Evolutionary conservation across 2,888 invertebrate species (phyloP).

Genomic region (Girardia tigrina): DNA sequence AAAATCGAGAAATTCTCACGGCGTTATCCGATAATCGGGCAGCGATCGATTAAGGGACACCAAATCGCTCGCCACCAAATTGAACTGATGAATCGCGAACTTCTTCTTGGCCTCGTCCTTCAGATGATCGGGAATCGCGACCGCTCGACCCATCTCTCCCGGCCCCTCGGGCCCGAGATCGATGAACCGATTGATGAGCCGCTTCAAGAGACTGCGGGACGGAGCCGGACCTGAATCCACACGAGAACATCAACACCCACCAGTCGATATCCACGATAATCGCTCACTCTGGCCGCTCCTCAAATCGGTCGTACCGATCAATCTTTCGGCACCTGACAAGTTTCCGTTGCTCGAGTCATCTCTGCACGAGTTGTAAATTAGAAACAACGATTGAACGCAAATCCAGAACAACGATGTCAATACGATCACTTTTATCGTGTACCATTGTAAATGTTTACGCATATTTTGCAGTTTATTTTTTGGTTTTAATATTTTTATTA

Average conservation of each 20-base stretch:
- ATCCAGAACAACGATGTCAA: conserved; percentile 29
- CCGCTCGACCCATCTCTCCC: conserved; percentile 82
- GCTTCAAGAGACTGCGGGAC: not conserved
- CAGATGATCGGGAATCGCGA: conserved; percentile 70
- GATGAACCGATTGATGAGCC: not conserved
- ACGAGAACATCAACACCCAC: too few relatives aligned
- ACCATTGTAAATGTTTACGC: conserved; percentile 18
- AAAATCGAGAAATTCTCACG: too few relatives aligned
- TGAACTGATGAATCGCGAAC: conserved; percentile 96
- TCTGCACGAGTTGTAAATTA: conserved; percentile 17
- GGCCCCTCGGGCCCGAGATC: conserved; percentile 23
- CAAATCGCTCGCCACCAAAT: conserved; percentile 88
- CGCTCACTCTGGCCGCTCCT: too few relatives aligned
- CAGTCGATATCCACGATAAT: too few relatives aligned
- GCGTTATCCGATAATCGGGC: conserved; percentile 65
- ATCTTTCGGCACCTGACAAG: not conserved
- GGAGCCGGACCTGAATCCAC: not conserved
- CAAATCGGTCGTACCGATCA: too few relatives aligned
- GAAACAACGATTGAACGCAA: conserved; percentile 16
- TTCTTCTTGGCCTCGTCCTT: conserved; percentile 78
- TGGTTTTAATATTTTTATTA: too few relatives aligned
- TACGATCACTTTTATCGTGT: not conserved
- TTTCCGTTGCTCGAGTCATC: not conserved
- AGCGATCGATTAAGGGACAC: conserved; percentile 86
- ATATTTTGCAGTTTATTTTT: too few relatives aligned